phyloP scores from a whole-genome alignment of 2,113 vertebrate genomes.

The Alectura lathami region DNA sequence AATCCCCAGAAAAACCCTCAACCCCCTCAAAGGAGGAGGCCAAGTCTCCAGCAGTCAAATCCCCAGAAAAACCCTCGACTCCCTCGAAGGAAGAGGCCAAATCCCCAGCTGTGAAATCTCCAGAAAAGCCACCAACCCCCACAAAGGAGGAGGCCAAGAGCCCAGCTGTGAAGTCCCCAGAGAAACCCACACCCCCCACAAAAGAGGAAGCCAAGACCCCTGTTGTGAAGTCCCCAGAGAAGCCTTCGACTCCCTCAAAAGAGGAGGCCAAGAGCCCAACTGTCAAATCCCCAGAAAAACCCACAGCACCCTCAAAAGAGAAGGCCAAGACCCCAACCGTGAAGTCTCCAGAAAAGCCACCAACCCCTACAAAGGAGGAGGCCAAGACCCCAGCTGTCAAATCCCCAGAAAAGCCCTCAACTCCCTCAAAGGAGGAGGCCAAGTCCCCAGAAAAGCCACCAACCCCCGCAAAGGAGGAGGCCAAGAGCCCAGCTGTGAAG shows the following conservation, averaged over 20 bases:
- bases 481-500: not conserved
- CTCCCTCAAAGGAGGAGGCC: conserved; percentile 51
- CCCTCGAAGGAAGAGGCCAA: conserved; percentile 27
- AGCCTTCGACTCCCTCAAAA: conserved; percentile 39
- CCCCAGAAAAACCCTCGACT: not conserved
- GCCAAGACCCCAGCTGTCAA: not conserved
- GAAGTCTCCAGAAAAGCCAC: conserved; percentile 56
- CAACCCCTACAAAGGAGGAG: not conserved
- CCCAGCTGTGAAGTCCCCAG: not conserved
- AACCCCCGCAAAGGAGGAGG: conserved; percentile 42
- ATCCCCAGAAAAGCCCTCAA: conserved; percentile 13
- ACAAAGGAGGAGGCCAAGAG: conserved; percentile 12
- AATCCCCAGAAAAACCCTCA: conserved; percentile 51
- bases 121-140: not conserved
- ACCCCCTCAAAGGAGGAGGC: conserved; percentile 50
- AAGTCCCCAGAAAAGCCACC: conserved; percentile 62
- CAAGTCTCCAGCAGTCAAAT: not conserved
- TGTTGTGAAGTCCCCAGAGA: conserved; percentile 8
- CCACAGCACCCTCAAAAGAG: not conserved
- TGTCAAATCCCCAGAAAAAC: not conserved
- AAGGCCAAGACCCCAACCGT: not conserved
- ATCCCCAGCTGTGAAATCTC: conserved; percentile 65
- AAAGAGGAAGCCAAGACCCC: conserved; percentile 60
- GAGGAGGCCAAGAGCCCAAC: conserved; percentile 11
- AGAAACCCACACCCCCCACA: not conserved